Evolutionary conservation across 2,797 vertebrate species (phyloP).

Genomic region (Chelonia mydas): DNA sequence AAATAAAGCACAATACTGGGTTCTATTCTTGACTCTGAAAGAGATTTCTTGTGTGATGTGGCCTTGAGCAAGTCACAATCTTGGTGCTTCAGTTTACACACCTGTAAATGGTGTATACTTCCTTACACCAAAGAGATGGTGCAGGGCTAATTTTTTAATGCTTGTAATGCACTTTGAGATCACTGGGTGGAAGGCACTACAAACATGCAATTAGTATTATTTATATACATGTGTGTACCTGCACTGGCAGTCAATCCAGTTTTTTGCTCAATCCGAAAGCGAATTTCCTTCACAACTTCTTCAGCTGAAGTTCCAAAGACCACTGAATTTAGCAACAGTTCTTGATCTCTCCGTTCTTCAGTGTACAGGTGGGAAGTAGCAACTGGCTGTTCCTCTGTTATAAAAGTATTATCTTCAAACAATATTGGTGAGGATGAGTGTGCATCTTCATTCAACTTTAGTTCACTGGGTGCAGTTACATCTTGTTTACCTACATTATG

Average conservation of each 20-base stretch:
- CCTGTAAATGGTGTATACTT: background rate
- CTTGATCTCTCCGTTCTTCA: conserved; percentile 51
- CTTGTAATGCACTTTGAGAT: background rate
- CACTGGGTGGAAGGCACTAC: background rate
- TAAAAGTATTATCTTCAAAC: conserved; percentile 88
- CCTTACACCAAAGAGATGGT: background rate
- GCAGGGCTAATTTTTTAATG: background rate
- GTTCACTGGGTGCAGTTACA: background rate
- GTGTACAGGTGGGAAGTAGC: conserved; percentile 2
- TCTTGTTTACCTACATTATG: conserved; percentile 58
- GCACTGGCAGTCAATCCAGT: conserved; percentile 95
- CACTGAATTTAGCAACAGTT: conserved; percentile 63
- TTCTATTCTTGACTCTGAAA: background rate
- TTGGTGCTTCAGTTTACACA: background rate
- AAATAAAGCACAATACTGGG: background rate
- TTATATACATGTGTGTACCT: conserved; percentile 80
- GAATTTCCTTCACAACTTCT: conserved; percentile 96
- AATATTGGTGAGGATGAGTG: conserved; percentile 86
- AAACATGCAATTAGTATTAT: background rate
- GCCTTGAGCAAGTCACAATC: background rate
- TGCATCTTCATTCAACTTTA: conserved; percentile 23
- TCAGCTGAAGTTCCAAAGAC: conserved; percentile 92
- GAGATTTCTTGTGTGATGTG: background rate
- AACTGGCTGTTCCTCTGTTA: conserved; percentile 11
- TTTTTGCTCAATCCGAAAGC: conserved; percentile 95